A percentile compares a stretch with the other conserved stretches of the same genome.
phyloP scores from a whole-genome alignment of 2,113 vertebrate species.

The Leucoraja erinaceus region DNA sequence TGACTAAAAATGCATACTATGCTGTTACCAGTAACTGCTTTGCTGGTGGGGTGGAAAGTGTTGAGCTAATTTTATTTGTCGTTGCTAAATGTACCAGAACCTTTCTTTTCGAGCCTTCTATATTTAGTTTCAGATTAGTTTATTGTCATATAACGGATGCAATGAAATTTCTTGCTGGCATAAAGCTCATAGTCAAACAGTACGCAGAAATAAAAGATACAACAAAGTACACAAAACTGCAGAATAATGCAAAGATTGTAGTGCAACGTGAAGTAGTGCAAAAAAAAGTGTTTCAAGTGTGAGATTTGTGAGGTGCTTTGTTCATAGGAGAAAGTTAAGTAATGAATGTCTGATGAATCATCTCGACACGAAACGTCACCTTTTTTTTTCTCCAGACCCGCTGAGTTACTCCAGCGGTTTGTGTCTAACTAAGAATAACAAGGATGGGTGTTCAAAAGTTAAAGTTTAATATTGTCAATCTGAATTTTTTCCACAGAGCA shows the following conservation, averaged over 20 bases:
- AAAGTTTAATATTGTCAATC: slow-evolving; percentile 12
- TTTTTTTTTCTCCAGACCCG: no score
- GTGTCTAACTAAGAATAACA: neutral
- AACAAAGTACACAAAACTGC: no score
- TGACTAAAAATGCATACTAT: neutral
- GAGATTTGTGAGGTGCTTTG: neutral
- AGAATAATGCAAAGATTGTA: no score
- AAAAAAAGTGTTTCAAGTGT: neutral
- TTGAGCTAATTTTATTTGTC: neutral
- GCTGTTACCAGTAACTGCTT: neutral
- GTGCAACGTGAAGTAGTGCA: no score
- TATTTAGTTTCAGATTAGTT: no score
- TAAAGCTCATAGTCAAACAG: no score
- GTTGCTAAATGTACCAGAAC: neutral
- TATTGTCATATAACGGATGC: no score
- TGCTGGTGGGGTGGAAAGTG: neutral
- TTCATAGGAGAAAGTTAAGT: neutral
- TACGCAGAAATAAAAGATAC: no score
- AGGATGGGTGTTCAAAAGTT: neutral
- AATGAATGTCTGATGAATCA: no score
- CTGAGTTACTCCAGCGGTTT: no score
- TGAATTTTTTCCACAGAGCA: slow-evolving; percentile 61
- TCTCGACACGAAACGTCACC: no score
- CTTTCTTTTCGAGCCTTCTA: neutral
- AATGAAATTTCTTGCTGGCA: no score